Percentiles rank a stretch among this genome's conserved stretches.
Evolutionary conservation across 2,113 vertebrate species (phyloP).

Genomic region (Odontophorus gujanensis): DNA sequence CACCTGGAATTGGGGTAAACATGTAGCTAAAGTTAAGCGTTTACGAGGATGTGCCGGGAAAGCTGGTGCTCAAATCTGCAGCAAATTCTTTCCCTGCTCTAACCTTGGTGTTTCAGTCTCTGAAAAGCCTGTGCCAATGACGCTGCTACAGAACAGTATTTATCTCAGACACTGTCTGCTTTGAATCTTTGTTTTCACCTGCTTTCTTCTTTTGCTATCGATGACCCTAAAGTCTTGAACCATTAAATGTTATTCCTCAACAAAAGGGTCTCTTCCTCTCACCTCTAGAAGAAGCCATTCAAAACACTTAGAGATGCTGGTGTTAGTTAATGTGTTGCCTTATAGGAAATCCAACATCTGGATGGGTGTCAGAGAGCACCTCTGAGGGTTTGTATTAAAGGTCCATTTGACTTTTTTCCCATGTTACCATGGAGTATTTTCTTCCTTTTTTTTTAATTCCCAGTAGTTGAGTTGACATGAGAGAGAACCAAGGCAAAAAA

Average conservation of each 20-base stretch:
- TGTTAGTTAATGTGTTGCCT: not conserved
- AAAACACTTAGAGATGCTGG: not conserved
- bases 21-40: not conserved
- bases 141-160: not conserved
- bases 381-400: not conserved
- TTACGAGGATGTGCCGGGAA: not conserved
- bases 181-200: not conserved
- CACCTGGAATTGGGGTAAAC: not conserved
- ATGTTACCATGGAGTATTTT: not conserved
- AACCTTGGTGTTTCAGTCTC: not conserved
- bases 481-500: not conserved
- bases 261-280: not conserved
- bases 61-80: not conserved
- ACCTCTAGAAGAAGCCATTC: not conserved
- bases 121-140: not conserved
- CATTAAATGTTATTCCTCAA: not conserved
- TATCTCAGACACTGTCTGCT: not conserved
- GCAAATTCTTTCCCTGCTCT: not conserved
- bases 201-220: not conserved
- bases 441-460: not conserved
- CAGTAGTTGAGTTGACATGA: not conserved
- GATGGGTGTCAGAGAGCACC: not conserved
- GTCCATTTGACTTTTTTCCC: not conserved
- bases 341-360: not conserved
- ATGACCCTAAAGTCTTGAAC: not conserved